phyloP scores from a whole-genome alignment of 2,797 vertebrate genomes.

The Carcharodon carcharias region DNA sequence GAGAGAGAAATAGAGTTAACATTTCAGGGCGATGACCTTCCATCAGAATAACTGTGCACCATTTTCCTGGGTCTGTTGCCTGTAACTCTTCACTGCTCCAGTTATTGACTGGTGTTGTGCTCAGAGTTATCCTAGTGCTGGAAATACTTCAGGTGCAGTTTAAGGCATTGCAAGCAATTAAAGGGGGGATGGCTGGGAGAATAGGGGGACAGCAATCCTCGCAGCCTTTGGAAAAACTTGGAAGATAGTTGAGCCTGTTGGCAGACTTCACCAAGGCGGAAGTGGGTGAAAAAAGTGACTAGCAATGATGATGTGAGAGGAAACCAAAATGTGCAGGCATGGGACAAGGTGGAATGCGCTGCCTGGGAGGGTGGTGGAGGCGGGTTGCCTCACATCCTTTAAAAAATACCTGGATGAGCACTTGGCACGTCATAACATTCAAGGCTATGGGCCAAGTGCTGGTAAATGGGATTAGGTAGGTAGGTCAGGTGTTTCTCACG shows the following conservation, averaged over 20 bases:
- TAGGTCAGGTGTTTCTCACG: too few relatives aligned
- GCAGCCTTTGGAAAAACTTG: background rate
- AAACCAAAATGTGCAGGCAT: background rate
- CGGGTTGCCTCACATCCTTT: too few relatives aligned
- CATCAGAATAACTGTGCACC: background rate
- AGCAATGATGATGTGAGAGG: background rate
- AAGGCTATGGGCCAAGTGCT: too few relatives aligned
- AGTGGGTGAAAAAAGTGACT: background rate
- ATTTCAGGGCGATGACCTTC: too few relatives aligned
- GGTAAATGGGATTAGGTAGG: too few relatives aligned
- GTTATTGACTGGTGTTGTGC: background rate
- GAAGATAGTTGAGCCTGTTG: background rate
- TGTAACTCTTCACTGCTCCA: background rate
- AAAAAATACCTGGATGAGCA: too few relatives aligned
- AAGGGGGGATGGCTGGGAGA: background rate
- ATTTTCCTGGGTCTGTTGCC: background rate
- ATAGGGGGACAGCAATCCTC: background rate
- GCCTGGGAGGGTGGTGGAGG: too few relatives aligned
- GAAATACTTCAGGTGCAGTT: background rate
- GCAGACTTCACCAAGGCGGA: background rate
- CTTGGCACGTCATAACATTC: too few relatives aligned
- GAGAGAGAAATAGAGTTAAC: too few relatives aligned
- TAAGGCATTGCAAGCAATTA: background rate
- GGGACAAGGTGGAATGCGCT: too few relatives aligned
- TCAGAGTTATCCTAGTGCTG: background rate